Base-by-base conservation (phyloP, 2,797 vertebrate genomes). In the Acipenser oxyrinchus region DNA sequence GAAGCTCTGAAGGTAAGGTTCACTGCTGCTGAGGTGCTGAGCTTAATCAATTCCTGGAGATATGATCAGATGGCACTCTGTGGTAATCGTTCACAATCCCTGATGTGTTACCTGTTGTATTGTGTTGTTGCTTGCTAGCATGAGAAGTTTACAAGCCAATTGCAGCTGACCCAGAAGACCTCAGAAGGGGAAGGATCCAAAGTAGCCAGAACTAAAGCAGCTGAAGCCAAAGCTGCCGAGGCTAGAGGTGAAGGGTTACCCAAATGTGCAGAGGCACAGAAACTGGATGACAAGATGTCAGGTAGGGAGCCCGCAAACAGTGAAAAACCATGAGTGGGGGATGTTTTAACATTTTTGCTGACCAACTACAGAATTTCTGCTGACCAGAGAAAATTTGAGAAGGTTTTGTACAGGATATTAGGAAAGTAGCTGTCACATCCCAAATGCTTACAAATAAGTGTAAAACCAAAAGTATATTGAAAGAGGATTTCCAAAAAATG, bases 121-220 rank as follows among this genome's bases (percentile, higher is more conserved):
- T 37, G 37, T 37, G 37, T 37, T 79, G 64, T 78, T 72, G 70
- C 62, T 49, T 48, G 11, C 1, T 76, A 99, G 96, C 96, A 99
- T 82, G 96, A 99, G 79, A 99, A 99, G 84, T 99, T 97, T 84
- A 95, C 95, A 73, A 99, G 95, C 70, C 95, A 97, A 71, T 89
- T 98, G 66, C 95, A 99, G 15, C 87, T 99, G 76, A 92, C 91
- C 75, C 94, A 96, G 75, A 98, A 95, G 77, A 87, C 88, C 15
- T 86, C 88, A 68, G 89, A 83, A 7, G 72, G 83, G 52, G 95
- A 98, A 76, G 73, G 82, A 2, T 73, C 73, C 0, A 98, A 92
- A 81, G 81, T 89, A 64, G 75, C 83, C 11, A 75, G 78, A 71
- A 76, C 70, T 2, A 86, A 75, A 72, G 64, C 75, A 10, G 71